Evolutionary conservation across 2,797 vertebrate genomes (phyloP), one percentile per base, ranked within the genome.

Genomic region (Thalassophryne amazonica): DNA sequence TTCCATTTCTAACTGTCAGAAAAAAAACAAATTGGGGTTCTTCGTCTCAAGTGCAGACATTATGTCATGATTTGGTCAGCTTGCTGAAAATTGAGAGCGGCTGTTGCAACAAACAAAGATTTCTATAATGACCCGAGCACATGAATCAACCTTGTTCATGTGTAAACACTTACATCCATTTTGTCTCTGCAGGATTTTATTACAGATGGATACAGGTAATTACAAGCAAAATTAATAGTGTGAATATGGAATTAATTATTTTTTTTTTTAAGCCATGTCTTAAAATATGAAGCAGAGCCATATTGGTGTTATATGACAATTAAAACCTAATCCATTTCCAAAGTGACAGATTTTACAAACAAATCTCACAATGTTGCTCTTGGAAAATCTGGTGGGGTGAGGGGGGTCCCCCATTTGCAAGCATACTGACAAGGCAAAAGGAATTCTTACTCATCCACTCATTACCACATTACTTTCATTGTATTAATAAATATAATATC

Each of bases 351-450:
- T 70, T 66, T 43, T 22, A 58, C 21, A 38, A 47, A 47, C 40
- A 62, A 47, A 53, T 39, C 39, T 60, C 39, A 7, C 48, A 76
- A 67, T 59, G 55, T 40, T 57, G 40, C 43, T 68, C 65, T 51
- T 78, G 69, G 83, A 78, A 69, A 63, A 52, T 68, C 76, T 57
- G 39, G 34, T 43, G 17, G 39, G n/a, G n/a, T n/a, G n/a, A n/a
- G n/a, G n/a, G n/a, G n/a, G n/a, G n/a, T n/a, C n/a, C n/a, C 17
- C 25, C 27, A 38, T 64, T 65, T 56, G 62, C 13, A 35, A 68
- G 46, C 34, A 53, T 59, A 53, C 59, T 63, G 56, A 78, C 33
- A 6, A 68, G 62, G 63, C 64, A 59, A 40, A 70, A 53, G 58
- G 34, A 47, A 43, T 30, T 63, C 66, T 56, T 36, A 38, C 58